Base-by-base conservation (phyloP, 2,797 vertebrate genomes). In the Simalia tracyae region DNA sequence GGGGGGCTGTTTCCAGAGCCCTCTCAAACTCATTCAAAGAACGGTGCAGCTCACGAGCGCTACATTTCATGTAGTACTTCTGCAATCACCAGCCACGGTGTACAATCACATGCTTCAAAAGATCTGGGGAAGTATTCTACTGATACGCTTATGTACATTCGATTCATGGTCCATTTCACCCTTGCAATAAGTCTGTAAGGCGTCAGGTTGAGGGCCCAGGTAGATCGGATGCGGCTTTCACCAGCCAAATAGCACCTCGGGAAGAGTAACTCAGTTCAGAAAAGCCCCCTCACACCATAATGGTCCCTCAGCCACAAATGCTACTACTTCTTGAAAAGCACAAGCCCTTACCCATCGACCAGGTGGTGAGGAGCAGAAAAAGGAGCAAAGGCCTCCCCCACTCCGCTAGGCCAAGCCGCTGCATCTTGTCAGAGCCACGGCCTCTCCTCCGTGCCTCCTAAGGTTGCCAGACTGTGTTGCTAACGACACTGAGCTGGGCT, bases 311-410 rank as follows among this genome's bases (percentile, higher is more conserved):
- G 7, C 86, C 5, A 26, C 46, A 46, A 36, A 12, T 76, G 72
- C 72, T 76, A 42, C 36, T 42, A 2, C 36, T 76, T 76, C 50
- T 24, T 81, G 36, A 81, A 46, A 81, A 11, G 76, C 42, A 24
- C 19, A 81, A 59, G 8, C 17, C n/a, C 95, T 59, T 96, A 97
- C 96, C 96, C 89, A 90, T 42, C 60, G 3, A 88, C 68, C 0
- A 8, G 87, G 93, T 50, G 26, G 17, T 0, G 86, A 96, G 63
- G 87, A 96, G 64, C 91, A 95, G 36, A 56, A 91, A 66, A 87
- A 96, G 60, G 50, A 87, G 2, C 87, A 93, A 72, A 26, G 3
- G 60, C 54, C 93, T 11, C 3, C 86, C 42, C 89, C 54, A 63
- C 81, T 88, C 93, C 95, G 96, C 95, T 10, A 11, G 84, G 86